These are phyloP conservation scores for Platynereis dumerilii DNA, from an alignment of 2,888 invertebrate species.

Conservation along the genomic window DNA sequence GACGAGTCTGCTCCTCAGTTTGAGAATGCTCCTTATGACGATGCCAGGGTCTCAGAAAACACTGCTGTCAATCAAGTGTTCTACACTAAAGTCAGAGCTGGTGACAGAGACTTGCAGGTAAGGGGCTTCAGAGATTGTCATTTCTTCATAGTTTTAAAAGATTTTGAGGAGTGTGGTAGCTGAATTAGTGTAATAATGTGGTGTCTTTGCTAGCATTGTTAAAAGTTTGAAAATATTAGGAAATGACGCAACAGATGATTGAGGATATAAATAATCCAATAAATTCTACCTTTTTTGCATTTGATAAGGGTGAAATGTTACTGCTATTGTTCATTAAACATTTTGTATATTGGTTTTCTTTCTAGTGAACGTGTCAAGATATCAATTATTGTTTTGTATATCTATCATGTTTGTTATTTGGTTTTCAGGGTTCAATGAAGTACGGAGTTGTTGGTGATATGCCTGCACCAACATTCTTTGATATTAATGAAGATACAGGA, in stretches of 20 bases:
- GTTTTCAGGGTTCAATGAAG: slow-evolving; percentile 43
- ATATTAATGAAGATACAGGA: slow-evolving; percentile 39
- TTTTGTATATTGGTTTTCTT: background rate
- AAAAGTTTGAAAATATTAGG: too few species aligned
- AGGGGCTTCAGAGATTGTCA: too few species aligned
- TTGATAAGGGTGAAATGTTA: too few species aligned
- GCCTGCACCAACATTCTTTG: slow-evolving; percentile 50
- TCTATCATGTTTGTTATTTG: background rate
- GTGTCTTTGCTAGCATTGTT: too few species aligned
- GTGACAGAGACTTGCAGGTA: slow-evolving; percentile 46
- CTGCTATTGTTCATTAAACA: too few species aligned
- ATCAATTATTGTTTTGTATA: too few species aligned
- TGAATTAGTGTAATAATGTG: too few species aligned
- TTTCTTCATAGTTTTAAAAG: too few species aligned
- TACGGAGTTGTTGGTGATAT: slow-evolving; percentile 47
- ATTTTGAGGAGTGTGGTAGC: too few species aligned
- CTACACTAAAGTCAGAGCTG: slow-evolving; percentile 42
- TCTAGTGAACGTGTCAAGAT: background rate
- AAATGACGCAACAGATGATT: too few species aligned
- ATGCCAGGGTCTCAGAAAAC: slow-evolving; percentile 37
- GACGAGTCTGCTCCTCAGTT: slow-evolving; percentile 36
- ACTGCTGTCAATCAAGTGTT: slow-evolving; percentile 30
- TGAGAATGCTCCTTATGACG: slow-evolving; percentile 31
- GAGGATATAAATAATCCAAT: too few species aligned
- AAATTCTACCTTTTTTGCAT: too few species aligned